These are phyloP conservation scores for Nilaparvata lugens DNA, from an alignment of 1,140 invertebrate species.

Conservation along the genomic window DNA sequence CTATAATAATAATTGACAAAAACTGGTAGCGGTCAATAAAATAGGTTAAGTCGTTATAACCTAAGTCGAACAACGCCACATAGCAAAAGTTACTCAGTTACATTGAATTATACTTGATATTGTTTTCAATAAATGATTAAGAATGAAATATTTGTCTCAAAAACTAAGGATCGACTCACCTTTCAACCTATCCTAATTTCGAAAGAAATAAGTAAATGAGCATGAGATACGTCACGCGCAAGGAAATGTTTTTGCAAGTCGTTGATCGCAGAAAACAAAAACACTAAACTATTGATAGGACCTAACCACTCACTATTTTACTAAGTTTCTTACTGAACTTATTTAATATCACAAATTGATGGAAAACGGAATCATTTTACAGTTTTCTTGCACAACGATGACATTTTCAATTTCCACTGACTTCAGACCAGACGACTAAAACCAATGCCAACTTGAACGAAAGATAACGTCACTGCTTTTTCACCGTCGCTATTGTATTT, in stretches of 20 bases:
- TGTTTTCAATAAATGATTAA: too few relatives aligned
- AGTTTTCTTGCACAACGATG: background rate
- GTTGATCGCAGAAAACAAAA: background rate
- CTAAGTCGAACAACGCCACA: too few relatives aligned
- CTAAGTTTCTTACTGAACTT: background rate
- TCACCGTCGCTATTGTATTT: background rate
- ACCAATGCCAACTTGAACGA: conserved; percentile 2
- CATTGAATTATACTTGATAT: background rate
- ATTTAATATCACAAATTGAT: background rate
- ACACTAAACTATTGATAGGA: background rate
- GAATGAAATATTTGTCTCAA: background rate
- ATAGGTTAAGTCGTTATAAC: too few relatives aligned
- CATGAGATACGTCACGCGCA: background rate
- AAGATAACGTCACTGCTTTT: background rate
- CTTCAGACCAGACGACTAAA: background rate
- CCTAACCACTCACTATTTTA: background rate
- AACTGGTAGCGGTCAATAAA: background rate
- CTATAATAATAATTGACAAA: background rate
- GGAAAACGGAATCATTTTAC: background rate
- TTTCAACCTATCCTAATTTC: background rate
- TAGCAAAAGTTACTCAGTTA: background rate
- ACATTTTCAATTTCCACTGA: conserved; percentile 2
- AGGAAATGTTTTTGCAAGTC: background rate
- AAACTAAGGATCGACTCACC: too few relatives aligned
- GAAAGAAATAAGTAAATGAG: background rate